phyloP scores from a whole-genome alignment of 2,797 vertebrate species.

The Otolemur crassicaudatus region DNA sequence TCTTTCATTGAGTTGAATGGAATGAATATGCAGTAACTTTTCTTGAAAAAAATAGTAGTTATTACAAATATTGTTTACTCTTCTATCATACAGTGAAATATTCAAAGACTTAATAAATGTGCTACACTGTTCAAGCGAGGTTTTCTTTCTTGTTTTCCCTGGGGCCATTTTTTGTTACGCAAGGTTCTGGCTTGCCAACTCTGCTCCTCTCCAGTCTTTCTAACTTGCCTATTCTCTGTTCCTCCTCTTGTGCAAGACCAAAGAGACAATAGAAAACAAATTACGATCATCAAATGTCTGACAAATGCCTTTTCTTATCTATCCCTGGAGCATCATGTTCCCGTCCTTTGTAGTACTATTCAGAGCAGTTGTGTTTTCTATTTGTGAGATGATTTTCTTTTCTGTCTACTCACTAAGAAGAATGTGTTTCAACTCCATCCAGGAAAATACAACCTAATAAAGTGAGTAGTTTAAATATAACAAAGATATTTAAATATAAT shows the following conservation, averaged over 20 bases:
- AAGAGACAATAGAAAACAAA: neutral
- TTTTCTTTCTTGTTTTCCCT: neutral
- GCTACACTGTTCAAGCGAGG: neutral
- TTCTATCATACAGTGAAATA: neutral
- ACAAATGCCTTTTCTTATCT: neutral
- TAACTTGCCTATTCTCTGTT: neutral
- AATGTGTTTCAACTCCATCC: no score
- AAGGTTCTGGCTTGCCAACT: neutral
- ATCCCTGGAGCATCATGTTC: neutral
- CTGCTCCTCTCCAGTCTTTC: neutral
- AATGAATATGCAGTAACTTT: neutral
- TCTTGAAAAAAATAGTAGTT: constrained; percentile 11
- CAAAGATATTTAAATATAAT: no score
- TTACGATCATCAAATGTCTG: neutral
- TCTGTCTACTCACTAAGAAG: no score
- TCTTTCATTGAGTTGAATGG: neutral
- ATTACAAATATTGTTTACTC: neutral
- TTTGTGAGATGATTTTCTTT: neutral
- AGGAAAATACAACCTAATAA: no score
- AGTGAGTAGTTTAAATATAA: no score
- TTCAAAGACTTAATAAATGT: neutral
- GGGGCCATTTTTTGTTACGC: neutral
- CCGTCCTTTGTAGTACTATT: neutral
- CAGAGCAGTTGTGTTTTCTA: neutral
- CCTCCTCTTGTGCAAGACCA: neutral